Conservation (phyloP, 2,113 vertebrate species). For the Dipodomys stephensi region DNA sequence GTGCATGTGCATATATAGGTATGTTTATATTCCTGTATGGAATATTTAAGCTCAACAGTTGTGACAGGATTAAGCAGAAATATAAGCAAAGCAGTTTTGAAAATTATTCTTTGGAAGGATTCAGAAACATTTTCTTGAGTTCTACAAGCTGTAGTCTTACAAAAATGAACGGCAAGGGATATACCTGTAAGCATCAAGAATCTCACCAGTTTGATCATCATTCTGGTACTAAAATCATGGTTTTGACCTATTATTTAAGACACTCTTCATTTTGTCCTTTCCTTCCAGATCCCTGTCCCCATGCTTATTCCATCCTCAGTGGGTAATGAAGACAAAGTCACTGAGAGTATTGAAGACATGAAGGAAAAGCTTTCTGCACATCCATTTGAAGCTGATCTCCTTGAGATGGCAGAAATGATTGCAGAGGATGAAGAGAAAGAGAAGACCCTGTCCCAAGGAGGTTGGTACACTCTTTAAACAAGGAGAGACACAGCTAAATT, state of each 20-base stretch:
- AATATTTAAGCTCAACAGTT: conserved; percentile 37
- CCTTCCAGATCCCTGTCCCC: conserved; percentile 94
- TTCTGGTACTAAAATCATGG: conserved; percentile 50
- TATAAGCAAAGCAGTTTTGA: conserved; percentile 3
- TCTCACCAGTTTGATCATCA: background rate
- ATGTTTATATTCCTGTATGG: background rate
- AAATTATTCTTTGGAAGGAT: conserved; percentile 48
- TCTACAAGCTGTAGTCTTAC: background rate
- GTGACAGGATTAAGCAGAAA: conserved; percentile 39
- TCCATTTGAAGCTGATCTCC: conserved; percentile 95
- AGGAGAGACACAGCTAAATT: background rate
- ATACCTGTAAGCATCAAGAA: conserved; percentile 21
- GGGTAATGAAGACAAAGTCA: conserved; percentile 90
- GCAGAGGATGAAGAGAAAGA: conserved; percentile 93
- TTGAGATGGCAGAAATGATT: conserved; percentile 99
- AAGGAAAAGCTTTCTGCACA: conserved; percentile 94
- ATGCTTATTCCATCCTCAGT: conserved; percentile 93
- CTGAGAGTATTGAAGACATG: conserved; percentile 93
- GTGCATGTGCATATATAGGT: too few relatives aligned
- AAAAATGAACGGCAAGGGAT: conserved; percentile 11
- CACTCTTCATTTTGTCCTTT: conserved; percentile 32
- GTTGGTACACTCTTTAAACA: conserved; percentile 83
- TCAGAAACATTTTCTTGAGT: conserved; percentile 27
- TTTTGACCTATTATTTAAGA: conserved; percentile 4
- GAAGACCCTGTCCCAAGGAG: conserved; percentile 89